Base-by-base conservation (phyloP, 2,888 invertebrate species). In the Drosophila barbarae region DNA sequence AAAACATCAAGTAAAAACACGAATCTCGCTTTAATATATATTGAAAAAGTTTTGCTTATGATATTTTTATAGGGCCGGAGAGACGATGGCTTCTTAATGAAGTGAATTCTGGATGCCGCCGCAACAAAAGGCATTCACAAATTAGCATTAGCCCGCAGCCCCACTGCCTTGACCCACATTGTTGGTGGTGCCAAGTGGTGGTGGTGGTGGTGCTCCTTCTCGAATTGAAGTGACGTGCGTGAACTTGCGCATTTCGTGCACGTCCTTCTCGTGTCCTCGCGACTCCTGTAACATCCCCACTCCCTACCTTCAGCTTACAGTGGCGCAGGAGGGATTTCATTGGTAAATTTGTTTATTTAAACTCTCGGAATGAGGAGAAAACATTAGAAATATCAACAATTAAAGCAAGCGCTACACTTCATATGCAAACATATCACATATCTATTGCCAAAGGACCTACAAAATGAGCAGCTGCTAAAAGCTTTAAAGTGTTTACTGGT, bases 171-270 rank as follows among this genome's bases (percentile, higher is more conserved):
- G 61, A 42, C 53, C 50, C 59, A 46, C 65, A 61, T 61, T 57
- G 52, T 46, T 41, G 50, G 34, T 52, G 58, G 60, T 44, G 46
- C 26, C 34, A 46, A 46, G 46, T 46, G 46, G 46, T 30, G 30
- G 30, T 32, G 42, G 23, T 26, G 41, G 23, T 30, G 44, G 55
- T 50, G 38, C 12, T 41, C 4, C 41, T 41, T 8, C 68, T 41
- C 59, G 60, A 69, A 74, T 73, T 72, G 54, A 64, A 75, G 72
- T 72, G 76, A 76, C 71, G 74, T 80, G 83, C 71, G 66, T 79
- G 63, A 80, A 76, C 64, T 81, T 81, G 66, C 58, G 69, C 74
- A 81, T 80, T 81, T 80, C 73, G 65, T 71, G 76, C 81, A 83
- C 81, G 81, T 83, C 60, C 68, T 74, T 58, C 34, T 64, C 72